Percentiles rank a stretch among this genome's conserved stretches.
Conservation (phyloP, 2,888 invertebrate genomes). For the Atrina japonica region DNA sequence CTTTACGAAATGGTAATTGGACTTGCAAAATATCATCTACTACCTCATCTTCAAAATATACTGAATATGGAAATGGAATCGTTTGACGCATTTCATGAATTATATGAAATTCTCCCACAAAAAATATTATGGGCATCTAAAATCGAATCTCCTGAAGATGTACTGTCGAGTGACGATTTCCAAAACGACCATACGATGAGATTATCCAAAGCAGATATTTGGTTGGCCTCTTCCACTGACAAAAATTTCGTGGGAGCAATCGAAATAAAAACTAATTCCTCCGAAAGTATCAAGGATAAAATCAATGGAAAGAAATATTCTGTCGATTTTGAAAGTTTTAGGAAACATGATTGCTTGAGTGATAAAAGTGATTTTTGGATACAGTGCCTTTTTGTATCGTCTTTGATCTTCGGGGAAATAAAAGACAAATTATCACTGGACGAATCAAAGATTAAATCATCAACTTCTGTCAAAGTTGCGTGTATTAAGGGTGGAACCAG, state of each 20-base stretch:
- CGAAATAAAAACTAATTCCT: not conserved
- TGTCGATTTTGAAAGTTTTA: conserved; percentile 38
- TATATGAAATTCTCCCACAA: conserved; percentile 24
- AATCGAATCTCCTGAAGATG: conserved; percentile 31
- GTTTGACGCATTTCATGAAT: conserved; percentile 15
- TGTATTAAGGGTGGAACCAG: conserved; percentile 30
- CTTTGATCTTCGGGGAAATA: conserved; percentile 23
- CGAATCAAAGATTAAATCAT: conserved; percentile 15
- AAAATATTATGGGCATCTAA: conserved; percentile 27
- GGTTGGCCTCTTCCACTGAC: conserved; percentile 12
- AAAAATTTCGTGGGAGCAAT: conserved; percentile 4
- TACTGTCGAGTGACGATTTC: too few species aligned
- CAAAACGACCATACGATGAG: too few species aligned
- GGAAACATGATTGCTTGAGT: conserved; percentile 12
- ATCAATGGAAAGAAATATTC: conserved; percentile 19
- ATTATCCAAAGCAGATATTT: conserved; percentile 35
- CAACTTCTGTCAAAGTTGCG: conserved; percentile 27
- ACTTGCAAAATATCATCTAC: conserved; percentile 20
- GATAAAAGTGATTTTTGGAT: conserved; percentile 13
- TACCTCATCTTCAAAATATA: not conserved
- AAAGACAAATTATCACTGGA: not conserved
- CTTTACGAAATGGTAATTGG: conserved; percentile 35
- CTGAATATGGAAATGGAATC: not conserved
- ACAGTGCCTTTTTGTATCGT: conserved; percentile 32
- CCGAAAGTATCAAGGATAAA: conserved; percentile 6